Conservation (phyloP, 2,113 vertebrate species). For the Diadophis punctatus region DNA sequence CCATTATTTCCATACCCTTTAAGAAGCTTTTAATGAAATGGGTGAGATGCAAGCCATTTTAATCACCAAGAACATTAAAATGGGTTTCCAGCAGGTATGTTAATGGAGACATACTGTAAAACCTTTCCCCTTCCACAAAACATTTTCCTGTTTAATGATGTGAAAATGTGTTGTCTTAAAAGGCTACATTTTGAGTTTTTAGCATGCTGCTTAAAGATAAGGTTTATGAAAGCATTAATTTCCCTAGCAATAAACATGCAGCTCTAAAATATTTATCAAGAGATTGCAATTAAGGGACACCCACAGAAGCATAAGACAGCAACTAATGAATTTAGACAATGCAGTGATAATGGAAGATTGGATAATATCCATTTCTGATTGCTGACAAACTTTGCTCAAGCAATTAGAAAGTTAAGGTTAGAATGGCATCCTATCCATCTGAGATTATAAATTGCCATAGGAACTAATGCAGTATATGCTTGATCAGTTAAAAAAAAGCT, state of each 20-base stretch:
- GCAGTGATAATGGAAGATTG: neutral
- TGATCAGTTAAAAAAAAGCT: neutral
- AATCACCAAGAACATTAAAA: slow-evolving; percentile 19
- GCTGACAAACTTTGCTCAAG: neutral
- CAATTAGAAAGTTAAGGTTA: slow-evolving; percentile 1
- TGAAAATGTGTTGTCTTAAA: slow-evolving; percentile 24
- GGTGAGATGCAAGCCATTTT: slow-evolving; percentile 17
- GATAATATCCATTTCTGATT: slow-evolving; percentile 9
- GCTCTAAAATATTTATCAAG: slow-evolving; percentile 20
- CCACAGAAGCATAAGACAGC: neutral
- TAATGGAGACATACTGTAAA: slow-evolving; percentile 1
- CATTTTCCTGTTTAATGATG: slow-evolving; percentile 21
- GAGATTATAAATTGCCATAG: neutral
- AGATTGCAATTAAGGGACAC: slow-evolving; percentile 13
- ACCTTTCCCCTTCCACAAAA: neutral
- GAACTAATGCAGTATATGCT: neutral
- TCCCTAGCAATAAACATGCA: slow-evolving; percentile 25
- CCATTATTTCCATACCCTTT: slow-evolving; percentile 30
- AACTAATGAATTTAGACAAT: neutral
- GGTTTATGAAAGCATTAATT: slow-evolving; percentile 28
- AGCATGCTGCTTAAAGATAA: slow-evolving; percentile 22
- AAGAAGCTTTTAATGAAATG: slow-evolving; percentile 45
- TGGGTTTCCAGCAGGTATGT: slow-evolving; percentile 31
- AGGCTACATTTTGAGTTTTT: slow-evolving; percentile 17
- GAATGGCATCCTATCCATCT: neutral